Evolutionary conservation across 2,113 vertebrate genomes (phyloP).

Genomic region (Artemisiospiza belli): DNA sequence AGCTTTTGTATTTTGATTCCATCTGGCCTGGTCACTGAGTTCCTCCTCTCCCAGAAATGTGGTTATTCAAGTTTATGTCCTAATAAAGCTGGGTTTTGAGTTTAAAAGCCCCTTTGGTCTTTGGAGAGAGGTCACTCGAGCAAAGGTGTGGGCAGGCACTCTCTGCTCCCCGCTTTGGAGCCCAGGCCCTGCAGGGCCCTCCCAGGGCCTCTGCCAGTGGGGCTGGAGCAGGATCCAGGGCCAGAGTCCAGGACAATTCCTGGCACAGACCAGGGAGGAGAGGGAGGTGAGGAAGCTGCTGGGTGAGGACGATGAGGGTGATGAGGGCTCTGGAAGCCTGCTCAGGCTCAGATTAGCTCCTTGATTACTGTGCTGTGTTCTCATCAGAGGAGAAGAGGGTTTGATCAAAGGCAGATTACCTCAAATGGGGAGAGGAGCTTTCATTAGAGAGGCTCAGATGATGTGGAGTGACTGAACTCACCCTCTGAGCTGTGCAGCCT

Average conservation of each 20-base stretch:
- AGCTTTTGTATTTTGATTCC: not conserved
- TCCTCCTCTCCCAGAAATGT: not conserved
- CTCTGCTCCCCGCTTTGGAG: not conserved
- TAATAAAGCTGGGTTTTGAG: not conserved
- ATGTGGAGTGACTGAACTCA: constrained; percentile 26
- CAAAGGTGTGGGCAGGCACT: not conserved
- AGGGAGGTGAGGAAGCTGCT: accelerated
- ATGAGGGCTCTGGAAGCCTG: not conserved
- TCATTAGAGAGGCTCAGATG: constrained; percentile 52
- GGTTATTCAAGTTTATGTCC: not conserved
- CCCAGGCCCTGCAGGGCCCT: not conserved
- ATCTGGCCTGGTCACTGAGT: not conserved
- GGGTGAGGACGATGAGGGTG: not conserved
- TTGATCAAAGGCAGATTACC: constrained; percentile 62
- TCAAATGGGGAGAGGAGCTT: constrained; percentile 18
- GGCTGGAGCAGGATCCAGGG: not conserved
- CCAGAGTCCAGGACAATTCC: not conserved
- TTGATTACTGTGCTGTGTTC: constrained; percentile 45
- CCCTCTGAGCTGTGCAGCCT: not conserved
- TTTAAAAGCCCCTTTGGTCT: not conserved
- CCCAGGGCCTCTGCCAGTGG: not conserved
- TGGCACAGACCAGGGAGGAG: not conserved
- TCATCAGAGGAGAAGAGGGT: constrained; percentile 61
- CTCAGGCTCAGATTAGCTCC: constrained; percentile 43
- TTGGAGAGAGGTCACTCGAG: not conserved